A percentile compares a stretch with the other conserved stretches of the same genome.
These are phyloP conservation scores for Triops longicaudatus DNA, from an alignment of 1,140 invertebrate genomes.

Conservation along the genomic window DNA sequence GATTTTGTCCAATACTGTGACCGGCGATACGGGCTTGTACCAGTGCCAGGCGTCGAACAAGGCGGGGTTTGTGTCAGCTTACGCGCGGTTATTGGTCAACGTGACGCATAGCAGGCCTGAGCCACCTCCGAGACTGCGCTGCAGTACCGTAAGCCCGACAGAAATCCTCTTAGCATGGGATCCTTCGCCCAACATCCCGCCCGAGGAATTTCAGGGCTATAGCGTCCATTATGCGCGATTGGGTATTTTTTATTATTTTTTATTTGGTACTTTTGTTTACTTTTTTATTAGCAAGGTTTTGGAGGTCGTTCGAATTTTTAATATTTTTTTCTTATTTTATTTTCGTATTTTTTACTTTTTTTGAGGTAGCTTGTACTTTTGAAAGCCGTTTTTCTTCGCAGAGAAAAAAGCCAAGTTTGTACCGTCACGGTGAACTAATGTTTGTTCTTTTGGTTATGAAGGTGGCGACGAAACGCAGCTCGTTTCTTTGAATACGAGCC, in stretches of 20 bases:
- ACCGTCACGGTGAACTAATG: conserved; percentile 15
- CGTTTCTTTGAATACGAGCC: conserved; percentile 47
- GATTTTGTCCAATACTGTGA: conserved; percentile 55
- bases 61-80: conserved; percentile 53
- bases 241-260: conserved; percentile 39
- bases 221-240: conserved; percentile 53
- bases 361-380: not conserved
- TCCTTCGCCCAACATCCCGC: conserved; percentile 36
- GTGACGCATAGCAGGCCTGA: conserved; percentile 46
- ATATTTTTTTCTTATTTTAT: too few species aligned
- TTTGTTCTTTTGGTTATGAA: conserved; percentile 32
- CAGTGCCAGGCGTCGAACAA: conserved; percentile 64
- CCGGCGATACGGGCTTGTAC: conserved; percentile 60
- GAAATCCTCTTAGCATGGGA: conserved; percentile 50
- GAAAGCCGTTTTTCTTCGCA: conserved; percentile 8
- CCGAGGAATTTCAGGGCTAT: conserved; percentile 42
- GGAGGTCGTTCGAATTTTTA: too few species aligned
- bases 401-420: not conserved
- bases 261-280: not conserved
- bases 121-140: conserved; percentile 50
- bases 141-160: conserved; percentile 43
- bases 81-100: conserved; percentile 48
- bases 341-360: too few species aligned
- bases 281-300: not conserved
- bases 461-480: conserved; percentile 47